phyloP scores from a whole-genome alignment of 1,140 invertebrate genomes.

The Ostrea edulis region DNA sequence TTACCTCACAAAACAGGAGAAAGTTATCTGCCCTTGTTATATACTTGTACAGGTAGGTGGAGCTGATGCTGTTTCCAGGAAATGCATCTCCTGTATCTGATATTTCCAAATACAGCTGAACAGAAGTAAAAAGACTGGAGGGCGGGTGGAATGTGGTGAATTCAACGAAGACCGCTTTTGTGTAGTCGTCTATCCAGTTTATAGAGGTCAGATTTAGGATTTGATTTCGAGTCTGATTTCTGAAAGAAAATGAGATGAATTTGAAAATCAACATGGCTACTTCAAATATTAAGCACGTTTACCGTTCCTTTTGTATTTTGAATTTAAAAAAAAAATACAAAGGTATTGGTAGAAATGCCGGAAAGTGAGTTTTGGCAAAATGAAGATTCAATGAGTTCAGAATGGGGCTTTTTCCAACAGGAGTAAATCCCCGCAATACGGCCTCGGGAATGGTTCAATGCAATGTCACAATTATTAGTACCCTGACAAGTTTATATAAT shows the following conservation, averaged over 20 bases:
- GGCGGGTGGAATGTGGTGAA: conserved; percentile 74
- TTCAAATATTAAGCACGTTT: too few species aligned
- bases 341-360: too few species aligned
- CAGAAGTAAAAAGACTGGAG: conserved; percentile 73
- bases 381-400: too few species aligned
- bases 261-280: too few species aligned
- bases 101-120: conserved; percentile 70
- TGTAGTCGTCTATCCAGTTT: conserved; percentile 71
- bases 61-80: conserved; percentile 63
- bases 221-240: background rate
- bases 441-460: too few species aligned
- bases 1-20: conserved; percentile 76
- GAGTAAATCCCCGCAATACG: too few species aligned
- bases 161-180: conserved; percentile 72
- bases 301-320: too few species aligned
- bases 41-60: conserved; percentile 75
- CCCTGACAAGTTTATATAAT: too few species aligned
- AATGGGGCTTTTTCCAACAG: too few species aligned
- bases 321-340: too few species aligned
- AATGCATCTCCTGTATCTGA: conserved; percentile 69
- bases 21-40: conserved; percentile 71
- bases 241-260: background rate
- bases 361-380: too few species aligned
- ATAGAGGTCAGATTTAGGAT: background rate
- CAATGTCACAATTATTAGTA: too few species aligned